A percentile compares a stretch with the other conserved stretches of the same genome.
Conservation (phyloP, 1,140 invertebrate species). For the Xylocopa sonorina region DNA sequence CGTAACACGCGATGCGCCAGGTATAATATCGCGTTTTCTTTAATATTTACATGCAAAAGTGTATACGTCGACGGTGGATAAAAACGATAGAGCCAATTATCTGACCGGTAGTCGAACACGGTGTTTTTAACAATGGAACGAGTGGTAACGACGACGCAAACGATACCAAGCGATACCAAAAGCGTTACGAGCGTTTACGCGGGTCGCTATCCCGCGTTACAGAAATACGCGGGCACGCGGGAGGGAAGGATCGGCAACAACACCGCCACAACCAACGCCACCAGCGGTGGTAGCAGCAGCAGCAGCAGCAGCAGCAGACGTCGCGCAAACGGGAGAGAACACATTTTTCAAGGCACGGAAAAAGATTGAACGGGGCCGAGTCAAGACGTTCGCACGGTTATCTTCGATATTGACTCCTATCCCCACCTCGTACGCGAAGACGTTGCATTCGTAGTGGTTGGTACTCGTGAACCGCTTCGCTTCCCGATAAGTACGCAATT, state of each 20-base stretch:
- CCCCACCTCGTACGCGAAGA: not conserved
- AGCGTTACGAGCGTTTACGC: conserved; percentile 29
- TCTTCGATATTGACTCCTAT: conserved; percentile 50
- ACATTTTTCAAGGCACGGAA: conserved; percentile 35
- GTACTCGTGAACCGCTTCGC: not conserved
- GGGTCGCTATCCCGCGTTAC: conserved; percentile 41
- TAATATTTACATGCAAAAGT: conserved; percentile 14
- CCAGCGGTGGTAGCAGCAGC: no score
- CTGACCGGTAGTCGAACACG: conserved; percentile 8
- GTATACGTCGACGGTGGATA: conserved; percentile 8
- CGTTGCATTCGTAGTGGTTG: conserved; percentile 8
- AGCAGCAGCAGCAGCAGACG: not conserved
- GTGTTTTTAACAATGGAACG: conserved; percentile 34
- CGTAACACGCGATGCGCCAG: not conserved
- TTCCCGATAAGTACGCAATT: conserved; percentile 30
- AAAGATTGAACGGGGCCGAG: conserved; percentile 37
- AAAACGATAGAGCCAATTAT: conserved; percentile 50
- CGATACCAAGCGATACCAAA: conserved; percentile 8
- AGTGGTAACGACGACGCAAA: conserved; percentile 26
- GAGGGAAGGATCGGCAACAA: no score
- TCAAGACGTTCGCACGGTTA: conserved; percentile 54
- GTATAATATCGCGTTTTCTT: conserved; percentile 4
- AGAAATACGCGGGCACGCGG: not conserved
- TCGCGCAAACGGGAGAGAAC: conserved; percentile 8
- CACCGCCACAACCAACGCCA: no score